Evolutionary conservation across 2,113 vertebrate genomes (phyloP).

Genomic region (Cavia aperea): DNA sequence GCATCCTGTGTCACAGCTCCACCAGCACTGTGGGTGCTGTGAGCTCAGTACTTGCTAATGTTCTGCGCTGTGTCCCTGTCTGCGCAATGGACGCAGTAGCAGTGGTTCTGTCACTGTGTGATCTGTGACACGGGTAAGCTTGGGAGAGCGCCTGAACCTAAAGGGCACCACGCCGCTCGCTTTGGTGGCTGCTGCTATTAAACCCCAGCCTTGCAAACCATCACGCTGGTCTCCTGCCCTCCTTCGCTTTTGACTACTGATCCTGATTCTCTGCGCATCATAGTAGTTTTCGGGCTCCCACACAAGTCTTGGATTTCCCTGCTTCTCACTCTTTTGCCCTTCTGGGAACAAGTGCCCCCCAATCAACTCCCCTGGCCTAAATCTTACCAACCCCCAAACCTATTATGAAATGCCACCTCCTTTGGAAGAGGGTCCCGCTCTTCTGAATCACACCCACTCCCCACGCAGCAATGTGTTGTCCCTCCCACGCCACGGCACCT

Average conservation of each 20-base stretch:
- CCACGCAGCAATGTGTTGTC: fast-evolving
- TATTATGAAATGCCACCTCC: background rate
- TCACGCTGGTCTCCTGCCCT: background rate
- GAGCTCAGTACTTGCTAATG: background rate
- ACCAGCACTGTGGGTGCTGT: background rate
- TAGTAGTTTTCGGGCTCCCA: fast-evolving
- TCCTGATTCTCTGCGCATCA: background rate
- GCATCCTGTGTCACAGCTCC: no score
- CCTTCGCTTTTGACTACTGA: background rate
- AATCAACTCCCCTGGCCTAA: background rate
- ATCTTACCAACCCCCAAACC: background rate
- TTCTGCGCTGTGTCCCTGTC: background rate
- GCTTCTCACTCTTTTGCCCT: background rate
- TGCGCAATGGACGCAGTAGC: no score
- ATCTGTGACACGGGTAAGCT: background rate
- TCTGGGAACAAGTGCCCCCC: background rate
- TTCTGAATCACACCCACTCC: background rate
- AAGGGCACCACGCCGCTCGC: fast-evolving
- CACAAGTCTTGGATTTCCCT: background rate
- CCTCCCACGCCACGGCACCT: fast-evolving
- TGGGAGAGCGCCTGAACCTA: background rate
- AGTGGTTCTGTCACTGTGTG: background rate
- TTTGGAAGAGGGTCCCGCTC: background rate
- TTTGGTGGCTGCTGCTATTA: background rate
- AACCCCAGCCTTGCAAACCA: background rate